Evolutionary conservation across 2,797 vertebrate species (phyloP).

Genomic region (Sebastes miniatus): DNA sequence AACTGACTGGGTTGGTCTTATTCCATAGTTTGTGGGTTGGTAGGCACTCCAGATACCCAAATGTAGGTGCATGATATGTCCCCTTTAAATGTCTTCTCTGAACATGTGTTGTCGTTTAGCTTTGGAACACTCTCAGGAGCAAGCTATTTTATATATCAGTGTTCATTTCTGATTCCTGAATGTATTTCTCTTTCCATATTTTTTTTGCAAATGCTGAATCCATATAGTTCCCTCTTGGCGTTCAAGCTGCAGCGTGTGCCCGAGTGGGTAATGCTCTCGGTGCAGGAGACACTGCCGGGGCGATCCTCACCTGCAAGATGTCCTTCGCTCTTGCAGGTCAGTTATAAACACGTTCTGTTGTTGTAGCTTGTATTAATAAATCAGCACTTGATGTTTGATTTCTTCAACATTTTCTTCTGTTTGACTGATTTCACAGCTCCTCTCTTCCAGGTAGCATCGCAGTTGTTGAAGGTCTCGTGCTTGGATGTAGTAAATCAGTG

Average conservation of each 20-base stretch:
- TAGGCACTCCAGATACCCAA: background rate
- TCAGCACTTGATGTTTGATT: background rate
- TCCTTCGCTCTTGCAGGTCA: conserved; percentile 85
- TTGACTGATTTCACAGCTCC: background rate
- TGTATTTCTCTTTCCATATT: background rate
- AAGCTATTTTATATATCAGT: background rate
- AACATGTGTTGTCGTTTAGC: background rate
- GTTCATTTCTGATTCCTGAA: background rate
- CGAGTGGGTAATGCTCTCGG: conserved; percentile 93
- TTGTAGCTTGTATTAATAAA: background rate
- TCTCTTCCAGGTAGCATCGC: conserved; percentile 63
- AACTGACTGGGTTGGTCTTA: no score
- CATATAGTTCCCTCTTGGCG: conserved; percentile 86
- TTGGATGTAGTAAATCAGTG: conserved; percentile 74
- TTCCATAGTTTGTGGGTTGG: background rate
- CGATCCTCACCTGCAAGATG: conserved; percentile 83
- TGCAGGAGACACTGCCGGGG: conserved; percentile 85
- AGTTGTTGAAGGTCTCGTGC: conserved; percentile 71
- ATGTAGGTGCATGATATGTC: background rate
- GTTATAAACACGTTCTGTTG: background rate
- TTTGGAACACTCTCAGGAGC: background rate
- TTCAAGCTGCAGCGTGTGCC: conserved; percentile 87
- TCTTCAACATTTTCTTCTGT: background rate
- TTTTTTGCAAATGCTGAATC: background rate
- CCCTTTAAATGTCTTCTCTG: background rate